Evolutionary conservation across 2,888 invertebrate genomes (phyloP).

Genomic region (Xylota sylvarum): DNA sequence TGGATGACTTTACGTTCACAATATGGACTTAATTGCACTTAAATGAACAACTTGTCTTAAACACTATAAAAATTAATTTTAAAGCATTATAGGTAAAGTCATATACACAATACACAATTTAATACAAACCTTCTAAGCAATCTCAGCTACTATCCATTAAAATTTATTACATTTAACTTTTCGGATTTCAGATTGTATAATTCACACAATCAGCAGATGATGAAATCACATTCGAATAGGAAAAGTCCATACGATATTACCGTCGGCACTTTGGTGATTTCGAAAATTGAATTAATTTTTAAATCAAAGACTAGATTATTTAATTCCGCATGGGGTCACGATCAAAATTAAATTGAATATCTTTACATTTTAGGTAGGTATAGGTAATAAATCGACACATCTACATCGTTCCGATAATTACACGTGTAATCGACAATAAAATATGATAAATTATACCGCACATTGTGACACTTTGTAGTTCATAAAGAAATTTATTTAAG

Average conservation of each 20-base stretch:
- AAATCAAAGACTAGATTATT: slow-evolving; percentile 25
- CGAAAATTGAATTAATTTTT: slow-evolving; percentile 13
- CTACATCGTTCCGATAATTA: background rate
- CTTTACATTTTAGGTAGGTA: slow-evolving; percentile 4
- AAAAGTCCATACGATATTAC: slow-evolving; percentile 54
- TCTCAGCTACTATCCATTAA: slow-evolving; percentile 77
- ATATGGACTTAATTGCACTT: too few species aligned
- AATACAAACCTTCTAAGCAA: slow-evolving; percentile 64
- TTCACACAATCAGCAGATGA: slow-evolving; percentile 11
- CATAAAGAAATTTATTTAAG: background rate
- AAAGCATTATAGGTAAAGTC: too few species aligned
- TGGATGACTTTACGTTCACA: too few species aligned
- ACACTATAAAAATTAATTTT: too few species aligned
- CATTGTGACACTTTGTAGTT: slow-evolving; percentile 39
- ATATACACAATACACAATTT: background rate
- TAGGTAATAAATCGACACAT: background rate
- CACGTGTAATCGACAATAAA: background rate
- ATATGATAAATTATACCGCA: slow-evolving; percentile 10
- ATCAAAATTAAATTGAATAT: slow-evolving; percentile 3
- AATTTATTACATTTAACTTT: slow-evolving; percentile 44
- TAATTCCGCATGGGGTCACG: background rate
- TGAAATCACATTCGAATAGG: slow-evolving; percentile 44
- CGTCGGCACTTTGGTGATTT: slow-evolving; percentile 73
- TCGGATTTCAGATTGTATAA: slow-evolving; percentile 33
- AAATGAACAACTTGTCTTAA: too few species aligned